These are phyloP conservation scores for Sebastes minor DNA, from an alignment of 2,797 vertebrate genomes.

Conservation along the genomic window DNA sequence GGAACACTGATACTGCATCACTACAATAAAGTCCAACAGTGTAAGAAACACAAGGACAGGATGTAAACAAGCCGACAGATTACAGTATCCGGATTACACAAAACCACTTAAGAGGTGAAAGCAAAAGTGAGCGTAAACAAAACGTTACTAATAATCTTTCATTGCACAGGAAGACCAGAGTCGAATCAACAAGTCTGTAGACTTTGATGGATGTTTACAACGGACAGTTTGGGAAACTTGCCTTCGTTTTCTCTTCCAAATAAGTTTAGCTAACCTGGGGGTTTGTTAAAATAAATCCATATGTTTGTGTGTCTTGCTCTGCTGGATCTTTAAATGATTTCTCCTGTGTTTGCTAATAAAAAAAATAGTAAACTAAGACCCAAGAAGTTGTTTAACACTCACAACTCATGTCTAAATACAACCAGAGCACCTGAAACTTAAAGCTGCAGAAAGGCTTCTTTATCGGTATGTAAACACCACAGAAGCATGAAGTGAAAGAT, in stretches of 20 bases:
- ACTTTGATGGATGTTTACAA: not conserved
- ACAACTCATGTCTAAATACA: not conserved
- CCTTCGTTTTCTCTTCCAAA: not conserved
- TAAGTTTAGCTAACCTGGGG: not conserved
- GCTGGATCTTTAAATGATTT: not conserved
- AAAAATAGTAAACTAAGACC: not conserved
- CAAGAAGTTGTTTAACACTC: not conserved
- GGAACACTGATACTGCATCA: not conserved
- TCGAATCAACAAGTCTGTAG: not conserved
- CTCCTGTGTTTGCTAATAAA: not conserved
- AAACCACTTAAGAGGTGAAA: not conserved
- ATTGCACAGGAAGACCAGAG: not conserved
- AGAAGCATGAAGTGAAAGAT: conserved; percentile 10
- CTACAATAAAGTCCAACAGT: not conserved
- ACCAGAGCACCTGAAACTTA: not conserved
- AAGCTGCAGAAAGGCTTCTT: not conserved
- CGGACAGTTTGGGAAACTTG: not conserved
- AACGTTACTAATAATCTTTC: not conserved
- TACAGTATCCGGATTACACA: not conserved
- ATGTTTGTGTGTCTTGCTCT: not conserved
- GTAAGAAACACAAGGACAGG: not conserved
- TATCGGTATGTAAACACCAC: not conserved
- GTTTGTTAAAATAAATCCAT: not conserved
- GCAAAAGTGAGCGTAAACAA: not conserved
- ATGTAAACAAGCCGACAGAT: not conserved